Conservation (phyloP, 2,113 vertebrate species). For the Theristicus caerulescens region DNA sequence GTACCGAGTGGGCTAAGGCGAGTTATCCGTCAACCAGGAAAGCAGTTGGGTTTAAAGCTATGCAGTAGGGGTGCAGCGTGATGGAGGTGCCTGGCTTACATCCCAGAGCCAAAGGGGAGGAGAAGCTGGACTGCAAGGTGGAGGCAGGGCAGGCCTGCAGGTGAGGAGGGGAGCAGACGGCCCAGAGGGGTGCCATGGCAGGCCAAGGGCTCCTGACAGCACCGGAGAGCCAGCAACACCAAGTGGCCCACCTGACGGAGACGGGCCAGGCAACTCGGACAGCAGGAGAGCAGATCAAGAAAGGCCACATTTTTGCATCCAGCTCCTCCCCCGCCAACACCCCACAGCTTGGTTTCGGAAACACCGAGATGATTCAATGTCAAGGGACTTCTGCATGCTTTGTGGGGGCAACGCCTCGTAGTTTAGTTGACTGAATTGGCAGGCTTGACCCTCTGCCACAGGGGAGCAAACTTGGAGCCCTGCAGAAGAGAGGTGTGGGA, state of each 20-base stretch:
- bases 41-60: not conserved
- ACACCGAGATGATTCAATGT: not conserved
- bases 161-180: not conserved
- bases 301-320: conserved; percentile 37
- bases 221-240: not conserved
- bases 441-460: not conserved
- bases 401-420: not conserved
- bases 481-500: not conserved
- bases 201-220: not conserved
- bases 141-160: not conserved
- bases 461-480: not conserved
- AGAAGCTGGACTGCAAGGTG: not conserved
- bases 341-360: conserved; percentile 20
- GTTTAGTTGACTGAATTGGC: not conserved
- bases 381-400: not conserved
- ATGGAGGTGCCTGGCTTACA: not conserved
- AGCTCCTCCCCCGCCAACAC: not conserved
- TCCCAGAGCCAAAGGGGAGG: not conserved
- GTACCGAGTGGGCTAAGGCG: no score
- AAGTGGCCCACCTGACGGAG: not conserved
- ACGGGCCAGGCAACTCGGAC: not conserved
- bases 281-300: conserved; percentile 16
- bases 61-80: not conserved
- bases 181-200: not conserved
- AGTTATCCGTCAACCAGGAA: not conserved